Evolutionary conservation across 1,140 invertebrate species (phyloP), one percentile per base, ranked within the genome.

Genomic region (Ips nitidus): DNA sequence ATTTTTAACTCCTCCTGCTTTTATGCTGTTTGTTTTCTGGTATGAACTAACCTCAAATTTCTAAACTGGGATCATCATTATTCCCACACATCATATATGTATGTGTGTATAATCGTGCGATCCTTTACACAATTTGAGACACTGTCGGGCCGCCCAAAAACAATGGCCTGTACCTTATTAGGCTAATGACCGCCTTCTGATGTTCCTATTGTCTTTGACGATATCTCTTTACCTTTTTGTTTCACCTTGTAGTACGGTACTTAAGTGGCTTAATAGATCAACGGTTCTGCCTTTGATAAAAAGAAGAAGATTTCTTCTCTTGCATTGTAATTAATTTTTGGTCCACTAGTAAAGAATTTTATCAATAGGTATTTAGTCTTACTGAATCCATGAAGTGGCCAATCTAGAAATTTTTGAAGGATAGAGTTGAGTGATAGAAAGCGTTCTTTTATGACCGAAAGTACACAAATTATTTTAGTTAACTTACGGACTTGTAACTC

Each of bases 121-220:
- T 38, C 60, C 43, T 68, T 68, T 68, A 66, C 64, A 57, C 40
- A 41, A 57, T 66, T 66, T 57, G 52, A 57, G 53, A 65, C 64
- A 66, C 52, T 43, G n/a, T 38, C 37, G 37, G 40, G 38, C 41
- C 52, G 57, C 43, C 58, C 66, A 53, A 68, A 68, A 68, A 47
- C 42, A 68, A 52, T 47, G 66, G 58, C 47, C 38, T 8, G 37
- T 52, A 53, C 45, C 58, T 69, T 62, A 69, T 61, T 69, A 69
- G 59, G 52, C 67, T 69, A 69, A 69, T 63, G 59, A 69, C 67
- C 59, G 67, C 66, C 57, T 59, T 60, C 57, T 60, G 56, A 60
- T 69, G 58, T 62, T 62, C n/a, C 65, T 55, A 67, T 67, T 67
- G 65, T 67, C 43, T 57, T 67, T 43, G 47, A 37, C 42, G 65